Evolutionary conservation across 2,113 vertebrate species (phyloP).

Genomic region (Salminus brasiliensis): DNA sequence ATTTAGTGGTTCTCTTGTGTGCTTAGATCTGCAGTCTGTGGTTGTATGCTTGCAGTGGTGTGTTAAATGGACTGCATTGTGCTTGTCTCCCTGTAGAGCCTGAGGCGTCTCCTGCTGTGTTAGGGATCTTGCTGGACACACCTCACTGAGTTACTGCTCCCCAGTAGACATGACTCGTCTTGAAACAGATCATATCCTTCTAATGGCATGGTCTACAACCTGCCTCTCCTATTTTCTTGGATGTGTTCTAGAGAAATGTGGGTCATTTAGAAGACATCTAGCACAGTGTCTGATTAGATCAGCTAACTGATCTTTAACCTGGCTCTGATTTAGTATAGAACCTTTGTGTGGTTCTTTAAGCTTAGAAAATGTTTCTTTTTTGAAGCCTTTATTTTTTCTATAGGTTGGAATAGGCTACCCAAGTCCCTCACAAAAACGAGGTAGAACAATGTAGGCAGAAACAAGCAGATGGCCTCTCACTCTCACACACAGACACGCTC

Average conservation of each 20-base stretch:
- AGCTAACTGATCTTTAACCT: slow-evolving; percentile 47
- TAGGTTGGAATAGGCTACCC: slow-evolving; percentile 38
- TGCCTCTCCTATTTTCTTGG: slow-evolving; percentile 36
- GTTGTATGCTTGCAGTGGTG: slow-evolving; percentile 64
- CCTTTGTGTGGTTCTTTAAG: too few species aligned
- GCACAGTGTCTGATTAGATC: background rate
- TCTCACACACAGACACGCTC: slow-evolving; percentile 44
- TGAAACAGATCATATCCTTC: slow-evolving; percentile 69
- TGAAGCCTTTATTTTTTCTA: background rate
- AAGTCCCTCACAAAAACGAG: slow-evolving; percentile 60
- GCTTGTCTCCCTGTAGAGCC: slow-evolving; percentile 75
- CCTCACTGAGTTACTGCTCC: slow-evolving; percentile 71
- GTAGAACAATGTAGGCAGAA: slow-evolving; percentile 75
- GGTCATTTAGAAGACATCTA: slow-evolving; percentile 5
- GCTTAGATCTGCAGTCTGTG: slow-evolving; percentile 59
- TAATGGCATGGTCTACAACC: slow-evolving; percentile 63
- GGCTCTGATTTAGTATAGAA: background rate
- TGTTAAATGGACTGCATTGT: slow-evolving; percentile 68
- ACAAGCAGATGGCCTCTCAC: slow-evolving; percentile 88
- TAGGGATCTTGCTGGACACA: slow-evolving; percentile 69
- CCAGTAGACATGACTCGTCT: slow-evolving; percentile 71
- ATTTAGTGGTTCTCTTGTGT: background rate
- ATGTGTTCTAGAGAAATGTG: background rate
- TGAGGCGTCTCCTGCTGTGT: slow-evolving; percentile 69
- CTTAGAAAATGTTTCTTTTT: too few species aligned